phyloP scores from a whole-genome alignment of 2,888 invertebrate species.

The Caenorhabditis parvicauda region DNA sequence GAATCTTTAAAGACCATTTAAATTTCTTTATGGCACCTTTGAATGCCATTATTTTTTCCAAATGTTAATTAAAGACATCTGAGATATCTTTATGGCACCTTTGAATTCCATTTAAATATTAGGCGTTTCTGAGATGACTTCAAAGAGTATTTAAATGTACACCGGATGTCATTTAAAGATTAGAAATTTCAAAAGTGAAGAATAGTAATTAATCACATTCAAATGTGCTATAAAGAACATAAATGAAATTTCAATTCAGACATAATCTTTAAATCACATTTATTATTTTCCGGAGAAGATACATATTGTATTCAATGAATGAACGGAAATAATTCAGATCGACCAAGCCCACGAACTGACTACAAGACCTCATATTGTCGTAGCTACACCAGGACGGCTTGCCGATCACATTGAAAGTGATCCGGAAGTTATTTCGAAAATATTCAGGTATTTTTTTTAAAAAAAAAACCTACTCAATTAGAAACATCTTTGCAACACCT shows the following conservation, averaged over 20 bases:
- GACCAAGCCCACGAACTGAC: slow-evolving; percentile 81
- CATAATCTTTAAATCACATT: too few relatives aligned
- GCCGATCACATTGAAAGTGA: slow-evolving; percentile 85
- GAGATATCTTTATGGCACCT: too few relatives aligned
- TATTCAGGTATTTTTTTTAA: slow-evolving; percentile 67
- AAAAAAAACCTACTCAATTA: background rate
- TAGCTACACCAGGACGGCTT: slow-evolving; percentile 91
- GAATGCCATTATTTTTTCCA: too few relatives aligned
- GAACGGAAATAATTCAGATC: too few relatives aligned
- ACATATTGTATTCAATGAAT: too few relatives aligned
- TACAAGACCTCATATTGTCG: slow-evolving; percentile 85
- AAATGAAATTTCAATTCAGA: background rate
- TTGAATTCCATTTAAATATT: too few relatives aligned
- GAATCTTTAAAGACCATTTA: too few relatives aligned
- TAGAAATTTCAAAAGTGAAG: background rate
- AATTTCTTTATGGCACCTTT: too few relatives aligned
- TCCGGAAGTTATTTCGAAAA: slow-evolving; percentile 63
- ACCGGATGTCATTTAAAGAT: background rate
- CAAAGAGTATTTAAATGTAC: too few relatives aligned
- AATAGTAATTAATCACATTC: background rate
- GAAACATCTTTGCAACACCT: background rate
- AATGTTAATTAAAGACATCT: too few relatives aligned
- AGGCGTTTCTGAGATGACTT: too few relatives aligned
- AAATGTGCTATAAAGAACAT: background rate
- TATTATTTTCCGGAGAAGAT: too few relatives aligned